phyloP scores from a whole-genome alignment of 1,140 invertebrate species.

The Nephila pilipes region DNA sequence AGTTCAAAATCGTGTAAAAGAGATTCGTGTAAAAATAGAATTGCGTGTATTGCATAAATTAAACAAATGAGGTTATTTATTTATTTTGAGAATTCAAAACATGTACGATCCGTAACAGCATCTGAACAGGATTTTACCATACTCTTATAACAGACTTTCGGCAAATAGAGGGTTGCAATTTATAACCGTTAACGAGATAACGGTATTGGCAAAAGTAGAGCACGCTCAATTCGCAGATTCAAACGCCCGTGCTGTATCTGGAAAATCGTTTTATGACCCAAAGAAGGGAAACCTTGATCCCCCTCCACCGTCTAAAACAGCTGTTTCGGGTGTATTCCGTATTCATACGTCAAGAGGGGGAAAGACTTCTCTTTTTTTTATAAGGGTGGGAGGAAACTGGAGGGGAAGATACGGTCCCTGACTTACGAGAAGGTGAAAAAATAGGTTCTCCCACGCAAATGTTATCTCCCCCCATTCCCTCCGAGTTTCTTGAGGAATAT shows the following conservation, averaged over 20 bases:
- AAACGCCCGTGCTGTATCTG: background rate
- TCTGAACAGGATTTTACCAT: no score
- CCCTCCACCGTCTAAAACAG: background rate
- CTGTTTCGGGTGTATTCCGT: background rate
- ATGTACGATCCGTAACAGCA: no score
- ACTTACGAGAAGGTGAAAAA: slow-evolving; percentile 11
- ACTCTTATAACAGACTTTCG: no score
- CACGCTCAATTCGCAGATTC: background rate
- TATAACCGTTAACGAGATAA: background rate
- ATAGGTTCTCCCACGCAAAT: slow-evolving; percentile 24
- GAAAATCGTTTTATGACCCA: slow-evolving; percentile 39
- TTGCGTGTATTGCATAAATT: no score
- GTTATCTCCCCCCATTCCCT: slow-evolving; percentile 15
- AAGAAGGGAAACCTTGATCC: background rate
- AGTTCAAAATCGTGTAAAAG: no score
- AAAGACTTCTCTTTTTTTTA: background rate
- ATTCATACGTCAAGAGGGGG: background rate
- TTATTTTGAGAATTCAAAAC: no score
- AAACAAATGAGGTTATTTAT: no score
- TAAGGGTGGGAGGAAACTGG: background rate
- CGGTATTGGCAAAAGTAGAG: background rate
- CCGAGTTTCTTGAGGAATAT: background rate
- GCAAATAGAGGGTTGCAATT: background rate
- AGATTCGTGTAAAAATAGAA: no score
- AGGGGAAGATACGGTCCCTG: slow-evolving; percentile 41